A percentile compares a stretch with the other conserved stretches of the same genome.
phyloP scores from a whole-genome alignment of 30 jellyfish, hydroid and myxozoan genomes.

The Chironex yamaguchii region DNA sequence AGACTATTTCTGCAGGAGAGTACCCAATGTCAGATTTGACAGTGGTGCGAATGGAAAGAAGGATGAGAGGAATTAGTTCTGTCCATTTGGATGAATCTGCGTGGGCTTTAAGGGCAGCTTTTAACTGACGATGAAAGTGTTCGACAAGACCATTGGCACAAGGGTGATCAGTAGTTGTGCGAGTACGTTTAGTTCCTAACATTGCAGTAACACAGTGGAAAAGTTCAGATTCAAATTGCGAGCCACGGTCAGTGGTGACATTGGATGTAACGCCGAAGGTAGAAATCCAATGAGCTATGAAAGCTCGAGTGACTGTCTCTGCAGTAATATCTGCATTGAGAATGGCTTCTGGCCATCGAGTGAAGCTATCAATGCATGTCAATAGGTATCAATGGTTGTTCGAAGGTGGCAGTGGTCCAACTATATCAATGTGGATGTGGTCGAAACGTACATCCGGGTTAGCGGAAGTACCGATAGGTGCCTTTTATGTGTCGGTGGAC shows the following conservation, averaged over 20 bases:
- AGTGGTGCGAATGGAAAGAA: constrained; percentile 44
- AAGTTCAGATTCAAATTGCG: constrained; percentile 46
- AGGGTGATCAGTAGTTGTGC: constrained; percentile 65
- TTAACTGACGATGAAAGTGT: constrained; percentile 33
- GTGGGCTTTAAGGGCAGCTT: constrained; percentile 18
- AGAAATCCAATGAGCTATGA: constrained; percentile 21
- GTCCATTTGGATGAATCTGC: constrained; percentile 28
- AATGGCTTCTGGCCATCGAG: constrained; percentile 64
- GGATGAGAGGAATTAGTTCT: constrained; percentile 44
- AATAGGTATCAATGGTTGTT: neutral
- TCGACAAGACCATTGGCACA: constrained; percentile 66
- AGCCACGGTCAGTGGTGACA: constrained; percentile 63
- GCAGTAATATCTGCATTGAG: constrained; percentile 47
- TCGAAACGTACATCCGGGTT: constrained; percentile 41
- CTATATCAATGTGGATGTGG: constrained; percentile 49
- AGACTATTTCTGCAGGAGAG: constrained; percentile 39
- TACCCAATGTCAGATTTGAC: constrained; percentile 55
- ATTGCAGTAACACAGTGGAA: neutral
- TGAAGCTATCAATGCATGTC: constrained; percentile 40
- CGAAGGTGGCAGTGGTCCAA: constrained; percentile 54
- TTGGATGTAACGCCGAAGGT: constrained; percentile 45
- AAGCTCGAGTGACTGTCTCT: constrained; percentile 27
- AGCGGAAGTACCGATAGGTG: neutral
- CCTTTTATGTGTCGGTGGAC: no score
- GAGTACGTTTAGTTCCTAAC: constrained; percentile 13